phyloP scores from a whole-genome alignment of 1,140 invertebrate genomes.

The Chrysomallon squamiferum region DNA sequence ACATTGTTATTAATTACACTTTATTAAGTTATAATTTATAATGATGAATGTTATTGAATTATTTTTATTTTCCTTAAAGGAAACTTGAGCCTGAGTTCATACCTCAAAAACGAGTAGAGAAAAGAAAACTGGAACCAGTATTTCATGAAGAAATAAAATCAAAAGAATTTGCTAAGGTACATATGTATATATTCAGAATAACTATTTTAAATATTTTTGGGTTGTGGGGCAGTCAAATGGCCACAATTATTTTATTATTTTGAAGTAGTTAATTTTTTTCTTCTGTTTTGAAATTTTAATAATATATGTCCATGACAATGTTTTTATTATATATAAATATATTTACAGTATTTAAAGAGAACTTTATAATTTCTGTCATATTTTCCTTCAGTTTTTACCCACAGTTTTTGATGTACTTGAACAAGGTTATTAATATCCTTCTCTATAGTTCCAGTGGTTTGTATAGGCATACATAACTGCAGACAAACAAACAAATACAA shows the following conservation, averaged over 20 bases:
- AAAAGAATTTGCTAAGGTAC: conserved; percentile 29
- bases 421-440: too few species aligned
- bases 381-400: too few species aligned
- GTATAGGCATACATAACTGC: too few species aligned
- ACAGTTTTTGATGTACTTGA: too few species aligned
- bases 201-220: not conserved
- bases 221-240: not conserved
- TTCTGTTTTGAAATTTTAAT: not conserved
- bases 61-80: conserved; percentile 24
- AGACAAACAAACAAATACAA: too few species aligned
- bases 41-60: too few species aligned
- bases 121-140: conserved; percentile 37
- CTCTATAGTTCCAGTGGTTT: too few species aligned
- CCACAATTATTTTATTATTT: not conserved
- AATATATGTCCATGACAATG: not conserved
- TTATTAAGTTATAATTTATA: too few species aligned
- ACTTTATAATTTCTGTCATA: too few species aligned
- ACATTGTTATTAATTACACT: not conserved
- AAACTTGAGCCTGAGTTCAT: conserved; percentile 35
- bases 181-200: not conserved
- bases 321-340: not conserved
- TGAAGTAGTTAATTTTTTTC: not conserved
- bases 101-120: conserved; percentile 21
- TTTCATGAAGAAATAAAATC: conserved; percentile 40
- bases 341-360: too few species aligned